Evolutionary conservation across 2,797 vertebrate genomes (phyloP).

Genomic region (Acrossocheilus fasciatus): DNA sequence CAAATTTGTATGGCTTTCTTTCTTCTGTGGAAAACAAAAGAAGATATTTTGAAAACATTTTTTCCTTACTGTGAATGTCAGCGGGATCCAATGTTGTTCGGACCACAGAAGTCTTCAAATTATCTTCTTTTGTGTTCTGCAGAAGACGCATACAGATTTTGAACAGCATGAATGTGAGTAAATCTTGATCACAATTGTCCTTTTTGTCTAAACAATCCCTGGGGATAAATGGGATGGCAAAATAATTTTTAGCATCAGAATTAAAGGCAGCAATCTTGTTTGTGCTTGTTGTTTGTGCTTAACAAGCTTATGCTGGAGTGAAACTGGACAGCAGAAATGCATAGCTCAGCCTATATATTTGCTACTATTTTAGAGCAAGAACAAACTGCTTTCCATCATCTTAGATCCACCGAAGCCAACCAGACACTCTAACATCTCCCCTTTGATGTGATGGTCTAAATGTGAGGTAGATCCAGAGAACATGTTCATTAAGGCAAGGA

Average conservation of each 20-base stretch:
- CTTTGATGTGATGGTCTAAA: constrained; percentile 43
- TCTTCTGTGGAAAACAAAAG: background rate
- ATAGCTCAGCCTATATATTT: background rate
- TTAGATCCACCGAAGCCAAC: background rate
- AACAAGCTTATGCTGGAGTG: background rate
- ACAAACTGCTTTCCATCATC: background rate
- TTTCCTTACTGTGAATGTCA: background rate
- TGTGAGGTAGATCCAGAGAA: constrained; percentile 56
- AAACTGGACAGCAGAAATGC: background rate
- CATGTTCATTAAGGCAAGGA: constrained; percentile 72
- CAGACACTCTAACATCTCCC: constrained; percentile 34
- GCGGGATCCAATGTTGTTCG: background rate
- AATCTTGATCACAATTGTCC: background rate
- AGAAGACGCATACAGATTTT: background rate
- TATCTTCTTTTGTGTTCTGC: background rate
- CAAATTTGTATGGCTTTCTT: background rate
- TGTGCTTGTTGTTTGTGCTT: background rate
- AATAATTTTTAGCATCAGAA: background rate
- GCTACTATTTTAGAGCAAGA: background rate
- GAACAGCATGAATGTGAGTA: background rate
- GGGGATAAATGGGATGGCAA: background rate
- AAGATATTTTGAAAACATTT: background rate
- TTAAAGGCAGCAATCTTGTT: background rate
- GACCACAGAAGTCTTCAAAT: background rate
- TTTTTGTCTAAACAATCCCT: background rate